Conservation (phyloP, 1,140 invertebrate species). For the Scaptomyza pallida region DNA sequence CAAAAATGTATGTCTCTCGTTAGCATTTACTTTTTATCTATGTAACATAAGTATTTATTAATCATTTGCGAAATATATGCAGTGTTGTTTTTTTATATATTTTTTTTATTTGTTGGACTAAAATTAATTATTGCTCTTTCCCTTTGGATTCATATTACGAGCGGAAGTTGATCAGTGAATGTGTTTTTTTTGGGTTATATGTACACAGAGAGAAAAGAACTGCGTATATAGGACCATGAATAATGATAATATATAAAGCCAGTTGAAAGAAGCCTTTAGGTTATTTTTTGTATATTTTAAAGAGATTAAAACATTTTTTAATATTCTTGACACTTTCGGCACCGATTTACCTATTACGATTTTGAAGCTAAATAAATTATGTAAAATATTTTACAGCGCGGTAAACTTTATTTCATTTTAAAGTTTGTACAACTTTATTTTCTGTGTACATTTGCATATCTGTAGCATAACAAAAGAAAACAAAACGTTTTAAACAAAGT, state of each 20-base stretch:
- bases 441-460: slow-evolving; percentile 35
- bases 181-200: slow-evolving; percentile 3
- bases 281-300: too few species aligned
- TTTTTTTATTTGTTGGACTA: too few species aligned
- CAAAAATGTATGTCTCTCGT: slow-evolving; percentile 55
- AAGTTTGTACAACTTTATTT: neutral
- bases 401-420: neutral
- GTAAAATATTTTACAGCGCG: too few species aligned
- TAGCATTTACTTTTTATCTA: slow-evolving; percentile 71
- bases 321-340: too few species aligned
- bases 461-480: slow-evolving; percentile 14
- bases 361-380: too few species aligned
- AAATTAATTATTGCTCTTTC: slow-evolving; percentile 47
- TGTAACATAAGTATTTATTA: slow-evolving; percentile 4
- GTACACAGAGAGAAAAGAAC: neutral
- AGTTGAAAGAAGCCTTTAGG: too few species aligned
- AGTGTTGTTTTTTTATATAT: too few species aligned
- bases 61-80: slow-evolving; percentile 38
- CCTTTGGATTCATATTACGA: slow-evolving; percentile 59
- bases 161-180: slow-evolving; percentile 55
- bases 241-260: too few species aligned
- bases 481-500: slow-evolving; percentile 1
- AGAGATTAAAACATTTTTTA: too few species aligned
- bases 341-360: too few species aligned
- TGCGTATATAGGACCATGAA: neutral